A percentile compares a stretch with the other conserved stretches of the same genome.
Evolutionary conservation across 2,797 vertebrate genomes (phyloP).

Genomic region (Remorina albescens): DNA sequence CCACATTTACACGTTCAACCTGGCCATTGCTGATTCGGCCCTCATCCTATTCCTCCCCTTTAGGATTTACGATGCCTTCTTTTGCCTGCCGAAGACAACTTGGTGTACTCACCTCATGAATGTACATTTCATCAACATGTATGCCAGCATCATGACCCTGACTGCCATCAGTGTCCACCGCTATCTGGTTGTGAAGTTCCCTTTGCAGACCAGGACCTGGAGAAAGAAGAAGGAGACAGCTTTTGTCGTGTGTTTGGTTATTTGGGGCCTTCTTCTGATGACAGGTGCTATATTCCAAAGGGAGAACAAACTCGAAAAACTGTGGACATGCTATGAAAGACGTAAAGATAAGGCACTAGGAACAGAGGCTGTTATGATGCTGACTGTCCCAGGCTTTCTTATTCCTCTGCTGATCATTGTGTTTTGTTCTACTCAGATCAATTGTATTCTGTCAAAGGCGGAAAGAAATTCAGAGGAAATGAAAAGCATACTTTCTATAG

Average conservation of each 20-base stretch:
- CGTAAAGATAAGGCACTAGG: accelerated
- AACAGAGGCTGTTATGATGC: accelerated
- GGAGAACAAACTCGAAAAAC: not conserved
- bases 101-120: conserved; percentile 75
- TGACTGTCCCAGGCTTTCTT: conserved; percentile 68
- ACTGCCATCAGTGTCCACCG: conserved; percentile 80
- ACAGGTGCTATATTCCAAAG: accelerated
- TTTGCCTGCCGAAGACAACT: accelerated
- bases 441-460: conserved; percentile 62
- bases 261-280: conserved; percentile 66
- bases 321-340: conserved; percentile 71
- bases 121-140: conserved; percentile 83
- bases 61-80: conserved; percentile 69
- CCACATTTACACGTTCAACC: conserved; percentile 83
- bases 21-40: conserved; percentile 72
- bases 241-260: conserved; percentile 56
- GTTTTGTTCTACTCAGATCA: conserved; percentile 76
- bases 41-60: conserved; percentile 87
- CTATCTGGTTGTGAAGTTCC: conserved; percentile 75
- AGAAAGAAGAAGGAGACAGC: conserved; percentile 65
- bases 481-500: conserved; percentile 67
- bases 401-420: conserved; percentile 62
- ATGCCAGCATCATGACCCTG: conserved; percentile 80
- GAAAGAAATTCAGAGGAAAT: conserved; percentile 36
- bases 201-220: conserved; percentile 59